Base-by-base conservation (phyloP, 1,140 invertebrate genomes). In the Thalassaphorura encarpata region DNA sequence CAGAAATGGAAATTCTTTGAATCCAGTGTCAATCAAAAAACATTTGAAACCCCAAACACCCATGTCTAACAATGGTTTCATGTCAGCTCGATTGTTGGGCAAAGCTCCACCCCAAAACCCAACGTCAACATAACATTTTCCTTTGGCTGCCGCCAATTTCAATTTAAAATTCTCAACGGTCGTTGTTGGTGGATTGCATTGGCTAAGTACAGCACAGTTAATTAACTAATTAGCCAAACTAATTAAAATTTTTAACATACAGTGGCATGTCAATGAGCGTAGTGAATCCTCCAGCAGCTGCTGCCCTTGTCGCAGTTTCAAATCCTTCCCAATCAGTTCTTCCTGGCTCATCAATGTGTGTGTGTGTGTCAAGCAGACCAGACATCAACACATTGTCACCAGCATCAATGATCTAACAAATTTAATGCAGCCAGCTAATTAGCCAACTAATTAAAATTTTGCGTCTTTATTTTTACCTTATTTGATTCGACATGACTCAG, bases 271-370 rank as follows among this genome's bases (percentile, higher is more conserved):
- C 83, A 19, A 83, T 75, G 24, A 86, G 79, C 24, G 82, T 84
- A 6, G 83, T 85, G 31, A 83, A 77, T 15, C 84, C 83, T 6
- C 82, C 83, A 15, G 78, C 80, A 1, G 83, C 82, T 1, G 83
- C 83, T 5, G 83, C 82, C 62, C 70, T 73, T 11, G 83, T 85
- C 11, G 82, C 83, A 1, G 80, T 78, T 1, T 68, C 69, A 71
- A 81, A 85, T 4, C 83, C 83, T 70, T 87, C 83, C 81, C 81
- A 84, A 11, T 80, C 76, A 0, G 77, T 80, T 18, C 81, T 72
- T 0, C 89, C 89, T 1, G 89, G 89, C 69, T 92, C 89, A 62
- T 90, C 82, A 3, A 92, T 77, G 67, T 93, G 88, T 0, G 92
- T 88, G 68, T 93, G 89, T 0, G 87, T 80, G 72, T 93, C 89